phyloP scores from a whole-genome alignment of 2,888 invertebrate genomes.

The Dryadula phaetusa region DNA sequence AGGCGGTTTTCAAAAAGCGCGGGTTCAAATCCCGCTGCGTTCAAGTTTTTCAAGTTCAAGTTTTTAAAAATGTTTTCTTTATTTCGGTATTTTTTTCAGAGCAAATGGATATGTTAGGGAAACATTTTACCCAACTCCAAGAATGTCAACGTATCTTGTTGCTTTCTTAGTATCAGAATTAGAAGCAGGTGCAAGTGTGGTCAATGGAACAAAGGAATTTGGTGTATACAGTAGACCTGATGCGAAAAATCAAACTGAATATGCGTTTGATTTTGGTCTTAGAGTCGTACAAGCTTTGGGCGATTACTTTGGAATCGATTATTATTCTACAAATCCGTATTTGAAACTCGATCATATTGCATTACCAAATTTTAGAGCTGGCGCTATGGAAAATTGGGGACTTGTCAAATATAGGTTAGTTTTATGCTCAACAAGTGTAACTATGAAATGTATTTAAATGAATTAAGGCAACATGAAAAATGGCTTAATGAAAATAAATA shows the following conservation, averaged over 20 bases:
- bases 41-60: no score
- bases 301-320: conserved; percentile 84
- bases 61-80: no score
- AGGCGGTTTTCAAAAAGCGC: no score
- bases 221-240: conserved; percentile 88
- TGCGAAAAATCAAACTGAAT: conserved; percentile 86
- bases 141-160: conserved; percentile 93
- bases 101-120: conserved; percentile 85
- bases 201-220: conserved; percentile 65
- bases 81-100: conserved; percentile 52
- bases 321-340: conserved; percentile 80
- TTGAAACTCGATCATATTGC: conserved; percentile 93
- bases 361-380: conserved; percentile 92
- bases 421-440: no score
- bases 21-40: no score
- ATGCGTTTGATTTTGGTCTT: conserved; percentile 86
- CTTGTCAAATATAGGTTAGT: conserved; percentile 90
- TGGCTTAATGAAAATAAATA: not conserved
- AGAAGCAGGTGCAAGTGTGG: conserved; percentile 59
- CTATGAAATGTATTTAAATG: not conserved
- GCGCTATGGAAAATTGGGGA: conserved; percentile 98
- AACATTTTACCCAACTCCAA: conserved; percentile 85
- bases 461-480: not conserved
- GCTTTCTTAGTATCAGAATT: conserved; percentile 93
- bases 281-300: conserved; percentile 79